A percentile compares a stretch with the other conserved stretches of the same genome.
These are phyloP conservation scores for Elmis aenea DNA, from an alignment of 2,888 invertebrate genomes.

Conservation along the genomic window DNA sequence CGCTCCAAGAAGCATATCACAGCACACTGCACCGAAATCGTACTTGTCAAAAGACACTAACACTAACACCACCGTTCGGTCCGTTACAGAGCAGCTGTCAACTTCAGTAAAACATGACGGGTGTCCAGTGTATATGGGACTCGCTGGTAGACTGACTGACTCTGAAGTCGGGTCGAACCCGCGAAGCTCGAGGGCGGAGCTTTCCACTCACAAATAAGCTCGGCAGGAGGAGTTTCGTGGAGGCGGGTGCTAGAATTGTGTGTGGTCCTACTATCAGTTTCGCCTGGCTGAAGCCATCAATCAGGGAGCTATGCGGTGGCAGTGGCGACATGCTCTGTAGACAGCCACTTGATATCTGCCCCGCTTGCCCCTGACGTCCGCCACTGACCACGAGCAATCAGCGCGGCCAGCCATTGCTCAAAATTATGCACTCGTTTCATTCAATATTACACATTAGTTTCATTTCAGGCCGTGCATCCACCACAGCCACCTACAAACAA, in stretches of 20 bases:
- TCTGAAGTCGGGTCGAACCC: constrained; percentile 21
- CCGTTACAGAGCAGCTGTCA: constrained; percentile 21
- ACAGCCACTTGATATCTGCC: constrained; percentile 48
- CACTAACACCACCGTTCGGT: constrained; percentile 16
- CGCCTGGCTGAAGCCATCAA: constrained; percentile 47
- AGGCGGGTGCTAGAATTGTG: constrained; percentile 33
- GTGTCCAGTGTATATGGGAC: constrained; percentile 31
- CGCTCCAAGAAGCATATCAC: constrained; percentile 47
- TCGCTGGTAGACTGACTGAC: constrained; percentile 37
- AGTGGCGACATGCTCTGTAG: constrained; percentile 49
- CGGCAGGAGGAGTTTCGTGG: constrained; percentile 22
- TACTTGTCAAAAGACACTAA: constrained; percentile 11
- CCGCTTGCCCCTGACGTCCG: constrained; percentile 32
- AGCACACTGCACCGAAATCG: constrained; percentile 26
- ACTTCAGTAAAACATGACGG: constrained; percentile 24
- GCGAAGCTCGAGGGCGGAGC: constrained; percentile 22
- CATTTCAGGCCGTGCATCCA: constrained; percentile 13
- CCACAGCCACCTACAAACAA: constrained; percentile 10
- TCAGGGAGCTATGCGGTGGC: constrained; percentile 46
- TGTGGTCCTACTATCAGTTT: constrained; percentile 46
- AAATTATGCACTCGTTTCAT: constrained; percentile 34
- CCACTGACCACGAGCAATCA: constrained; percentile 39
- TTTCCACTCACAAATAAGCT: constrained; percentile 13
- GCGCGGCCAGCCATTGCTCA: constrained; percentile 40
- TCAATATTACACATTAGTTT: constrained; percentile 26